These are phyloP conservation scores for Aurelia aurita DNA, from an alignment of 30 jellyfish, hydroid and myxozoan species.

Conservation along the genomic window DNA sequence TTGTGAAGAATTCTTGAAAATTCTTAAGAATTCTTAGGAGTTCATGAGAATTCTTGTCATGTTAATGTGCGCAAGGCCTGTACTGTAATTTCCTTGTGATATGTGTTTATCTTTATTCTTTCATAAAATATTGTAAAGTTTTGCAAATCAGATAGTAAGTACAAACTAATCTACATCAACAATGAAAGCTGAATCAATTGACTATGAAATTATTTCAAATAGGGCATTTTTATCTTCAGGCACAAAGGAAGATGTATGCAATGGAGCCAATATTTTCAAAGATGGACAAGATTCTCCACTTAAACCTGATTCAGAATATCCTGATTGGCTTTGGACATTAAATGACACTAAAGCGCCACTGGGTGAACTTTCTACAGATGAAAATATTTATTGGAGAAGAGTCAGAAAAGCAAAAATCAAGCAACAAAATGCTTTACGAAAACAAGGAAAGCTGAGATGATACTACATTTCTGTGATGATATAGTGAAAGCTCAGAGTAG, in stretches of 20 bases:
- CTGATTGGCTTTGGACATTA: constrained; percentile 91
- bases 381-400: constrained; percentile 72
- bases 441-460: constrained; percentile 62
- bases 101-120: no score
- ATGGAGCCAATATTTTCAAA: constrained; percentile 75
- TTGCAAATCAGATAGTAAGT: no score
- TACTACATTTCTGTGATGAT: not conserved
- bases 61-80: no score
- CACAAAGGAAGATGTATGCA: constrained; percentile 14
- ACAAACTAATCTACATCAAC: no score
- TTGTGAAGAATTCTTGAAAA: no score
- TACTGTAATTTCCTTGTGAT: no score
- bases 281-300: constrained; percentile 84
- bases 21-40: no score
- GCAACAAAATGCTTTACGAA: constrained; percentile 72
- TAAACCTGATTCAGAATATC: constrained; percentile 84
- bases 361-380: constrained; percentile 76
- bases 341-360: constrained; percentile 52
- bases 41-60: no score
- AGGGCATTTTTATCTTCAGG: not conserved
- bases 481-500: no score
- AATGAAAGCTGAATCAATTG: no score
- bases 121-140: no score
- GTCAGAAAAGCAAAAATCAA: constrained; percentile 66
- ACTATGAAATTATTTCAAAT: no score